Conservation (phyloP, 1,140 invertebrate genomes). For the Harlomillsia oculata region DNA sequence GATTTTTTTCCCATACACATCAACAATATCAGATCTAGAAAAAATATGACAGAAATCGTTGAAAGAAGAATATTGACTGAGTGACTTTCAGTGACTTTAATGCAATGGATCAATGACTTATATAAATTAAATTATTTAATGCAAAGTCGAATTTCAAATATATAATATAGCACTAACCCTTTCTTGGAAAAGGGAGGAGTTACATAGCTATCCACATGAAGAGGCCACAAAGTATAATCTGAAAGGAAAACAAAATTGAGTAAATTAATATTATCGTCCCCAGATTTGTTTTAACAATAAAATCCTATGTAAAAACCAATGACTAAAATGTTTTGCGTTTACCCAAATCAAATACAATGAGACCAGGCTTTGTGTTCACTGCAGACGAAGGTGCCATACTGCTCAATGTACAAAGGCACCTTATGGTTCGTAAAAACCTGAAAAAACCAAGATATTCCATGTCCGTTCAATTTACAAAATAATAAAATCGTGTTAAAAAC, state of each 20-base stretch:
- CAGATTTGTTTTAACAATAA: background rate
- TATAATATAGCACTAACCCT: background rate
- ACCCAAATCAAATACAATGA: slow-evolving; percentile 52
- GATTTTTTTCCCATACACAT: slow-evolving; percentile 44
- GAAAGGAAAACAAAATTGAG: slow-evolving; percentile 31
- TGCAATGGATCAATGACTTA: background rate
- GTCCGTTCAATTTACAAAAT: no score
- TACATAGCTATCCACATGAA: slow-evolving; percentile 64
- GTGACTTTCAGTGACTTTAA: background rate
- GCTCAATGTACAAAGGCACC: no score
- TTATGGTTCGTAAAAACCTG: no score
- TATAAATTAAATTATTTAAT: background rate
- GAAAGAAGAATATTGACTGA: background rate
- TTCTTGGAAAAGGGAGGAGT: slow-evolving; percentile 53
- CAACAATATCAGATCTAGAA: slow-evolving; percentile 42
- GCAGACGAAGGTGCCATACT: no score
- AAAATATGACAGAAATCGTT: no score
- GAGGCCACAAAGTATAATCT: slow-evolving; percentile 71
- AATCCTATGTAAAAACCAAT: background rate
- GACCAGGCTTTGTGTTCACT: slow-evolving; percentile 40
- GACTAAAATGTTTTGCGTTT: slow-evolving; percentile 19
- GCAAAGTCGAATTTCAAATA: background rate
- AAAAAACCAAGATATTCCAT: no score
- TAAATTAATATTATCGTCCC: background rate
- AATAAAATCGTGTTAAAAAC: no score